Evolutionary conservation across 2,888 invertebrate genomes (phyloP).

Genomic region (Encarsia formosa): DNA sequence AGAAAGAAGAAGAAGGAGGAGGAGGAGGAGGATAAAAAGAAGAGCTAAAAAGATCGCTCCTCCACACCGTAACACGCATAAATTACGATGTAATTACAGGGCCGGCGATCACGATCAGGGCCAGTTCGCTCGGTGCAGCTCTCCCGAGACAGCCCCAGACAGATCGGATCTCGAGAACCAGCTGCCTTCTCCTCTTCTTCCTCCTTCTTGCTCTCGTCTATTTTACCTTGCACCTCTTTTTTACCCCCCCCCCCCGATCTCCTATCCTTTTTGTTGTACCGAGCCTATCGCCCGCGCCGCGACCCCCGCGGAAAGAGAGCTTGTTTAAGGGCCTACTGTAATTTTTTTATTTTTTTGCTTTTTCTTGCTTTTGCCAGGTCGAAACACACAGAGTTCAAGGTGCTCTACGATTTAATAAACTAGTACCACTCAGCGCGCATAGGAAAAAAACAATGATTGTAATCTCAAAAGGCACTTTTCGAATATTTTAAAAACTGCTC

Average conservation of each 20-base stretch:
- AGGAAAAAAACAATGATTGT: no score
- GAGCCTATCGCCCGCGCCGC: no score
- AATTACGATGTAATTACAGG: slow-evolving; percentile 50
- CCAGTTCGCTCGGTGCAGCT: slow-evolving; percentile 23
- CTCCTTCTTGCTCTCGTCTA: not conserved
- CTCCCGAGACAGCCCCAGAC: slow-evolving; percentile 38
- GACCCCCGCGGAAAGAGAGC: no score
- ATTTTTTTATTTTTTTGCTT: no score
- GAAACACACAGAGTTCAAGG: no score
- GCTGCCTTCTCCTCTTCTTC: not conserved
- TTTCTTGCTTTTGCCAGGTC: no score
- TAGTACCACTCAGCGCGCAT: no score
- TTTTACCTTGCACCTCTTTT: not conserved
- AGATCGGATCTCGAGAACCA: slow-evolving; percentile 40
- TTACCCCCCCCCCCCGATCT: not conserved
- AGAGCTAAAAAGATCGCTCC: slow-evolving; percentile 30
- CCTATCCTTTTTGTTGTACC: no score
- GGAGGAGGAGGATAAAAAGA: slow-evolving; percentile 1
- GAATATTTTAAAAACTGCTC: no score
- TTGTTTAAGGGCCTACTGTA: no score
- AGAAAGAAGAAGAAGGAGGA: slow-evolving; percentile 19
- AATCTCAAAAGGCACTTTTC: no score
- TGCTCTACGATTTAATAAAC: no score
- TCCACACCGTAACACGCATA: slow-evolving; percentile 47
- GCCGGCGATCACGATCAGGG: slow-evolving; percentile 46